Evolutionary conservation across 1,140 invertebrate genomes (phyloP).

Genomic region (Caerostris darwini): DNA sequence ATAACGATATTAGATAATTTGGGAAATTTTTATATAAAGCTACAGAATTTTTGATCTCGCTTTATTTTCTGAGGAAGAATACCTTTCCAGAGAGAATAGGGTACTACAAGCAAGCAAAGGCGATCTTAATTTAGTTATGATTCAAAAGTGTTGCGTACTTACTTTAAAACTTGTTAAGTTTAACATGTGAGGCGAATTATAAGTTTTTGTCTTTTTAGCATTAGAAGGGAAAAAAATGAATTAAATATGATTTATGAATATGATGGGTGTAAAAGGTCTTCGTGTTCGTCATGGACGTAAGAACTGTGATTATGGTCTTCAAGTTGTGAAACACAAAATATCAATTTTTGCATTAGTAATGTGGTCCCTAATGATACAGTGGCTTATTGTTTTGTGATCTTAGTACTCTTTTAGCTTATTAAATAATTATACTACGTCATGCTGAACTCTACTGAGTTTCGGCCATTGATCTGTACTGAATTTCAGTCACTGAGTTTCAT

Average conservation of each 20-base stretch:
- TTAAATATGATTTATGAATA: not conserved
- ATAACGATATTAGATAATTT: no score
- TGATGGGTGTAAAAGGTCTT: not conserved
- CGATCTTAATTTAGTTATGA: constrained; percentile 66
- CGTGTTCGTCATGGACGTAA: not conserved
- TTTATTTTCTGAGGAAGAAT: not conserved
- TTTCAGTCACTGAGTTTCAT: no score
- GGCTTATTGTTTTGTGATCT: no score
- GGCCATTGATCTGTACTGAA: no score
- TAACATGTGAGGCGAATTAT: not conserved
- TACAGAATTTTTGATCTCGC: constrained; percentile 62
- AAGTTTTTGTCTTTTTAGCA: not conserved
- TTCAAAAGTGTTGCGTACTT: constrained; percentile 25
- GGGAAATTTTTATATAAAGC: no score
- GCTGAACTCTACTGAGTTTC: no score
- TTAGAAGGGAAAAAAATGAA: constrained; percentile 1
- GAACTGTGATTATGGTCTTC: not conserved
- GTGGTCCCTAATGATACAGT: no score
- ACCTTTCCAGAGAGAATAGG: not conserved
- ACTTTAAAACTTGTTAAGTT: not conserved
- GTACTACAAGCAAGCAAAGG: constrained; percentile 15
- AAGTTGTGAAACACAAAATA: not conserved
- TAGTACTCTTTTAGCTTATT: no score
- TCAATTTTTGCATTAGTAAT: not conserved
- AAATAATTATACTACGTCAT: no score